Evolutionary conservation across 2,888 invertebrate genomes (phyloP), one percentile per base, ranked within the genome.

Genomic region (Ctena decussata): DNA sequence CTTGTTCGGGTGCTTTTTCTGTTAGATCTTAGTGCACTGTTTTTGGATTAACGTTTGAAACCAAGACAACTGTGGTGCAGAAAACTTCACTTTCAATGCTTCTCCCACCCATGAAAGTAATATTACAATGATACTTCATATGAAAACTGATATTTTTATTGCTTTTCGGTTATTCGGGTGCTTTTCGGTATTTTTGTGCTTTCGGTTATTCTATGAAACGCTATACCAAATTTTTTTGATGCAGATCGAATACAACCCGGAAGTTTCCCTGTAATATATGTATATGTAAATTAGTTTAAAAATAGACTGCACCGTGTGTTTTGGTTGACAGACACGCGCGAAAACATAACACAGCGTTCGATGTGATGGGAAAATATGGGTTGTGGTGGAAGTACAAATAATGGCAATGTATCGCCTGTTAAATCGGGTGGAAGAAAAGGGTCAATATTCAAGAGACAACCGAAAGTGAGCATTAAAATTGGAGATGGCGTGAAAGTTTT

Each of bases 301-400:
- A 69, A 69, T 69, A 69, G 30, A 69, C 3, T 6, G 18, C 3
- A 21, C 15, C 3, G 69, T 5, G 69, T 35, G 21, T 35, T 18
- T 49, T 60, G 35, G 72, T 46, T 85, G 82, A 87, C 84, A 85
- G 80, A 76, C 73, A 37, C 82, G 87, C 87, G 84, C 87, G 85
- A 88, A 88, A 84, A 65, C 2, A 65, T 5, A 65, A 35, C 35
- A 65, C 30, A 27, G 65, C 35, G 35, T 35, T 18, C 30, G 1
- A 5, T 35, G 35, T 24, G 18, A 35, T 3, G 2, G 18, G 8
- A 37, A 6, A 84, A 80, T 69, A 92, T 92, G 92, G 92, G 92
- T 77, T 92, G 92, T 89, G 91, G 91, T 24, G 91, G 91, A 27
- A 91, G 91, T 78, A 90, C 89, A 70, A 85, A 83, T 35, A 84